Evolutionary conservation across 2,888 invertebrate species (phyloP), one percentile per base, ranked within the genome.

Genomic region (Mystacides longicornis): DNA sequence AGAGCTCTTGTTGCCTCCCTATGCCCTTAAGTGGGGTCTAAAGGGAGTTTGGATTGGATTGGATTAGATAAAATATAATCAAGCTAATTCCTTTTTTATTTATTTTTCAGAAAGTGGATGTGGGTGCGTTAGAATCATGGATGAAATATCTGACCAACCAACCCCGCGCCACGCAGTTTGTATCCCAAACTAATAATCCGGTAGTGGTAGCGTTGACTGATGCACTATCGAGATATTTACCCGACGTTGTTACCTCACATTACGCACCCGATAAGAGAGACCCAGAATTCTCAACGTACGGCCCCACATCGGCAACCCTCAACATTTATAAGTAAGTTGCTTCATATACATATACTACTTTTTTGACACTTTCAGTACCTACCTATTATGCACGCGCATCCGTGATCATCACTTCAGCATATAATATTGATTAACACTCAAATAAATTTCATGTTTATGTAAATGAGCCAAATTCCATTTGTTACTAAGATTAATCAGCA

Each of bases 221-320:
- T 54, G 81, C 81, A 1, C 79, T 93, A 66, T 81, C 82, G 9
- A 83, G 87, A 59, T 89, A 88, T 72, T 79, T 92, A 63, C 83
- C 83, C 63, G 91, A 92, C 64, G 87, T 90, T 9, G 82, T 87
- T 66, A 70, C 83, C 19, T 81, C 81, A 14, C 72, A 80, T 54
- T 84, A 87, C 63, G 77, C 80, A 33, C 83, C 88, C 0, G 93
- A 93, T 70, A 86, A 85, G 66, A 79, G 94, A 19, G 97, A 97
- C 68, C 95, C 96, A 0, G 96, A 97, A 68, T 93, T 90, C 73
- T 83, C 90, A 64, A 86, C 97, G 64, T 97, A 95, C 69, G 87
- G 90, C 63, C 85, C 88, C 42, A 85, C 89, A 0, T 81, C 83
- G 62, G 87, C 90, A 23, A 80, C 77, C 22, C 80, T 97, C 63